A percentile compares a stretch with the other conserved stretches of the same genome.
Evolutionary conservation across 2,888 invertebrate genomes (phyloP).

Genomic region (Ectobius pallidus): DNA sequence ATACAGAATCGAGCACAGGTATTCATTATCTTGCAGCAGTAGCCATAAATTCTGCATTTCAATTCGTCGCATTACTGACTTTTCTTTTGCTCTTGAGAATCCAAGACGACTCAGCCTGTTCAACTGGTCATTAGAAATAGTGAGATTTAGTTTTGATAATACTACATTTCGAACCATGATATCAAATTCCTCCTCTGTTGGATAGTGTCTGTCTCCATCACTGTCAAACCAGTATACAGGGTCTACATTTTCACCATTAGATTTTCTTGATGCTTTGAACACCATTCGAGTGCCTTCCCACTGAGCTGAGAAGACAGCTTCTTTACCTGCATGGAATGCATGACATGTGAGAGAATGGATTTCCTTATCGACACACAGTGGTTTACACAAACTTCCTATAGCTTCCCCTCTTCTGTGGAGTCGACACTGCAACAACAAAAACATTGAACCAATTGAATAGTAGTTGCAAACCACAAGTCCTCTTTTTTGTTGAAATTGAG

Average conservation of each 20-base stretch:
- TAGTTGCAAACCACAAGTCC: too few species aligned
- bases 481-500: too few species aligned
- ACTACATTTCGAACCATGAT: constrained; percentile 60
- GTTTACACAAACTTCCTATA: constrained; percentile 67
- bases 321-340: constrained; percentile 65
- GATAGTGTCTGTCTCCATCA: constrained; percentile 57
- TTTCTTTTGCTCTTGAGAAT: constrained; percentile 46
- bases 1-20: constrained; percentile 64
- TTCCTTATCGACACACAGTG: constrained; percentile 62
- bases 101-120: constrained; percentile 58
- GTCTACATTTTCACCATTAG: constrained; percentile 54
- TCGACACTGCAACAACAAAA: constrained; percentile 59
- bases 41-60: constrained; percentile 69
- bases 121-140: constrained; percentile 58
- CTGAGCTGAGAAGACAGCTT: constrained; percentile 64
- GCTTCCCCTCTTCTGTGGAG: constrained; percentile 60
- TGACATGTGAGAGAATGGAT: constrained; percentile 65
- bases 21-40: constrained; percentile 70
- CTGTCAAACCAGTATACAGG: constrained; percentile 57
- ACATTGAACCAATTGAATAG: too few species aligned
- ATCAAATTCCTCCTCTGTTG: constrained; percentile 61
- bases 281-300: constrained; percentile 64
- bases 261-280: constrained; percentile 61
- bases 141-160: constrained; percentile 61
- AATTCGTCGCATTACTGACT: constrained; percentile 32